Evolutionary conservation across 2,113 vertebrate species (phyloP).

Genomic region (Oplegnathus fasciatus): DNA sequence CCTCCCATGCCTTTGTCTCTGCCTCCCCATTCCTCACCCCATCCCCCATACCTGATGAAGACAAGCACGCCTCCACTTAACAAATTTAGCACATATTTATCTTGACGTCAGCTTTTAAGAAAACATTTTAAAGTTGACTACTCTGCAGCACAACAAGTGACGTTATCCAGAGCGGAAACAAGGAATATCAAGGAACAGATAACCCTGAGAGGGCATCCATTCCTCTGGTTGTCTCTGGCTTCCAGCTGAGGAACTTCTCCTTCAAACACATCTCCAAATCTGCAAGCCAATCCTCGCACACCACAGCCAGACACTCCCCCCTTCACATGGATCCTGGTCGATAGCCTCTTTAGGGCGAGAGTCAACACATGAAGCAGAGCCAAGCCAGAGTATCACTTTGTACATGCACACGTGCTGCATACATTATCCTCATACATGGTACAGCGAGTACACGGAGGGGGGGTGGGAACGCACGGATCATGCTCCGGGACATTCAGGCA

Average conservation of each 20-base stretch:
- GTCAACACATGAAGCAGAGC: constrained; percentile 26
- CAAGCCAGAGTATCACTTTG: neutral
- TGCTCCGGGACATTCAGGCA: constrained; percentile 29
- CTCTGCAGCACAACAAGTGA: too few species aligned
- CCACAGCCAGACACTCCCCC: constrained; percentile 42
- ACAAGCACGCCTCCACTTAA: neutral
- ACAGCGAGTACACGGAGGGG: constrained; percentile 16
- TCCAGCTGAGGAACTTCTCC: constrained; percentile 2
- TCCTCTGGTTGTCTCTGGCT: neutral
- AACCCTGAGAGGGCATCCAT: neutral
- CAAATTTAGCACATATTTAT: neutral
- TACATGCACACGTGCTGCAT: constrained; percentile 45
- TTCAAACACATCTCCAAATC: constrained; percentile 52
- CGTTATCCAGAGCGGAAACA: neutral
- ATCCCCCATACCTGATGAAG: constrained; percentile 16
- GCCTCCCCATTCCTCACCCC: constrained; percentile 21
- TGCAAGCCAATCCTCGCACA: constrained; percentile 74
- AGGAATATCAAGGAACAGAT: neutral
- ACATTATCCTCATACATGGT: constrained; percentile 21
- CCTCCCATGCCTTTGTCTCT: neutral
- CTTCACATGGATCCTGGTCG: constrained; percentile 32
- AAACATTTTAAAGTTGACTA: neutral
- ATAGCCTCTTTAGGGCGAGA: constrained; percentile 34
- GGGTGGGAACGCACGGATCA: neutral
- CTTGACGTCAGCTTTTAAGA: neutral